These are phyloP conservation scores for Oxygymnocypris stewartii DNA, from an alignment of 2,113 vertebrate genomes.

Conservation along the genomic window DNA sequence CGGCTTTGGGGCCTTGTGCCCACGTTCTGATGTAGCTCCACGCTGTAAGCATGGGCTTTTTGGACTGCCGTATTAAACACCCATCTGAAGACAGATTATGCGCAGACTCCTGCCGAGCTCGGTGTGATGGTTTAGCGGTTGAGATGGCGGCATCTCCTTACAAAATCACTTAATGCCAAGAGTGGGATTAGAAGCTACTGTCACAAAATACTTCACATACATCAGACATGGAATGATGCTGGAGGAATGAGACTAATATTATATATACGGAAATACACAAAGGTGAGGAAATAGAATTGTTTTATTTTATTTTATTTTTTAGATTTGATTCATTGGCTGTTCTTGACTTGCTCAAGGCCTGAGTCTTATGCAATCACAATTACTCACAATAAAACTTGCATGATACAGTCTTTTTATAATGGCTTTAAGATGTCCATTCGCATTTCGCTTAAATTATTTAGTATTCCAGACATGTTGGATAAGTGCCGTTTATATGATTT, in stretches of 20 bases:
- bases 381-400: neutral
- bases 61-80: conserved; percentile 22
- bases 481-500: neutral
- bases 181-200: conserved; percentile 7
- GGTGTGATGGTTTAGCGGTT: conserved; percentile 29
- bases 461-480: neutral
- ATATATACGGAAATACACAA: neutral
- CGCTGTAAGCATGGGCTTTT: conserved; percentile 2
- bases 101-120: conserved; percentile 21
- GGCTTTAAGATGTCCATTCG: neutral
- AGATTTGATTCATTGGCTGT: neutral
- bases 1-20: conserved; percentile 7
- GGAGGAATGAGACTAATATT: neutral
- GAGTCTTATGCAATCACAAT: neutral
- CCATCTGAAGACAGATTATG: conserved; percentile 46
- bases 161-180: conserved; percentile 21
- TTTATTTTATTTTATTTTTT: no score
- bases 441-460: neutral
- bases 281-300: neutral
- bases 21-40: conserved; percentile 23
- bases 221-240: neutral
- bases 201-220: conserved; percentile 1
- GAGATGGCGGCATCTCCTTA: conserved; percentile 20
- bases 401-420: neutral
- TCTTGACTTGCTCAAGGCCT: conserved; percentile 1